Evolutionary conservation across 2,888 invertebrate genomes (phyloP), one percentile per base, ranked within the genome.

Genomic region (Andrena flavipes): DNA sequence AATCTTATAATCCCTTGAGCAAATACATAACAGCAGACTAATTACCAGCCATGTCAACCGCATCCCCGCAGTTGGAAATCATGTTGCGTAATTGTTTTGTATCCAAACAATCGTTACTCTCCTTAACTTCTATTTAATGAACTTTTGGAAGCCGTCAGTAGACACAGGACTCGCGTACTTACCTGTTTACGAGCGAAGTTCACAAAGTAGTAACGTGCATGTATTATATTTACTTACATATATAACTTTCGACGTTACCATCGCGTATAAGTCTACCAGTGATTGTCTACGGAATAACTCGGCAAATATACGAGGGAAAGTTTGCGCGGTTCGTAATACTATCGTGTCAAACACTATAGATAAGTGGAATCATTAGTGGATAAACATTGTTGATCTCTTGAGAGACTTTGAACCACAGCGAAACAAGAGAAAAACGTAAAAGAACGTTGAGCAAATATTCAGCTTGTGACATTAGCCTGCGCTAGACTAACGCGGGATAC

Each of bases 11-110:
- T 64, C 16, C 0, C 6, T 48, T 2, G 4, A 60, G 5, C 2
- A 42, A 63, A 8, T 23, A 29, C 0, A 42, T 51, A 75, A 16
- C 33, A 42, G 2, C 77, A 33, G 42, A 16, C 62, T 49, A 72
- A 82, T 89, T 89, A 93, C 93, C 91, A 85, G 92, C 80, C 62
- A 87, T 83, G 70, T 93, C 88, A 10, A 71, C 89, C 73, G 90
- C 86, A 82, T 93, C 93, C 16, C 93, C 92, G 67, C 92, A 91
- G 71, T 89, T 89, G 65, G 93, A 93, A 84, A 91, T 92, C 93
- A 93, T 93, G 69, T 89, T 90, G 84, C 26, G 33, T 13, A 30
- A 59, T 30, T 51, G 30, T 78, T 54, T 49, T 13, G 26, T 77
- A 70, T 33, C 6, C 23, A n/a, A 26, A 49, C 16, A 59, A 56